phyloP scores from a whole-genome alignment of 2,113 vertebrate genomes.

The Actenoides hombroni region DNA sequence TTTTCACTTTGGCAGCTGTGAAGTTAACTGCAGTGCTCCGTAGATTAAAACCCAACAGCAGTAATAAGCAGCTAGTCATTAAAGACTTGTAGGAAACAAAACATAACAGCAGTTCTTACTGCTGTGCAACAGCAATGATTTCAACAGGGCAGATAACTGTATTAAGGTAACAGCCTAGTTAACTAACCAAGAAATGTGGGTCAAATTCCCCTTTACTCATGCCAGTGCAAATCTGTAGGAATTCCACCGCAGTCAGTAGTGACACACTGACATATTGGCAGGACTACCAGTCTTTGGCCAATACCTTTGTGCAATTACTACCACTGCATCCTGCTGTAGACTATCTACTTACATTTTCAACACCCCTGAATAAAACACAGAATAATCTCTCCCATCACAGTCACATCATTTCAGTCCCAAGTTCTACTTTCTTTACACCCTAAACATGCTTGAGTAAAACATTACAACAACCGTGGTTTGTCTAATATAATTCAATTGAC shows the following conservation, averaged over 20 bases:
- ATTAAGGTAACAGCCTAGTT: neutral
- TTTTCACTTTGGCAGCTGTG: neutral
- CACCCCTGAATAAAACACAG: neutral
- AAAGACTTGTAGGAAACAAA: neutral
- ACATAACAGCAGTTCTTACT: neutral
- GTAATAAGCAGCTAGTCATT: neutral
- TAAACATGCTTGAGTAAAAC: neutral
- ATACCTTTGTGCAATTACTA: neutral
- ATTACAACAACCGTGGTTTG: neutral
- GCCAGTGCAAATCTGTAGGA: neutral
- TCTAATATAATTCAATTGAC: neutral
- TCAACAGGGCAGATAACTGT: neutral
- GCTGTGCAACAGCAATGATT: neutral
- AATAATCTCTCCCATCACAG: neutral
- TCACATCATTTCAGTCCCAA: neutral
- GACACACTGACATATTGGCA: neutral
- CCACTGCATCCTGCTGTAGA: neutral
- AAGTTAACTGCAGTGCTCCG: neutral
- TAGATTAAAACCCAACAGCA: neutral
- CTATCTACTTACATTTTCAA: neutral
- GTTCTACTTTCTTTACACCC: neutral
- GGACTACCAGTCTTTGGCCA: neutral
- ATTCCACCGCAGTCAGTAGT: neutral
- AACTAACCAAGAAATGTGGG: fast-evolving
- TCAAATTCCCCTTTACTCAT: neutral